Conservation (phyloP, 1,140 invertebrate genomes). For the Berghia stephanieae region DNA sequence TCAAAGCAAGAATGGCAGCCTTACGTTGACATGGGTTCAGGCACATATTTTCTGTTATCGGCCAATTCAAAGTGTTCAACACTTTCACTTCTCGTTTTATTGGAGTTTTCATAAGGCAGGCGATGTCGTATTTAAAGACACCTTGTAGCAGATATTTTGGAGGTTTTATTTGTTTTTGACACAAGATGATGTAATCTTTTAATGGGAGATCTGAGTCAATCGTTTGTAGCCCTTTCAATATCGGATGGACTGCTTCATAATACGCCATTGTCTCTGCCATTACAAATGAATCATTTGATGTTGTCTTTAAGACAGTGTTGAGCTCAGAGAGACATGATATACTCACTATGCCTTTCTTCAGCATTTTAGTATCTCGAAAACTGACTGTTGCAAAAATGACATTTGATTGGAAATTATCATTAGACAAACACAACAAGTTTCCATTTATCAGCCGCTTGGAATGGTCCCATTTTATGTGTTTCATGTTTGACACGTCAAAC, state of each 20-base stretch:
- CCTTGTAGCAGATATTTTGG: constrained; percentile 48
- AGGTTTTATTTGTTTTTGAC: constrained; percentile 43
- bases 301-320: constrained; percentile 17
- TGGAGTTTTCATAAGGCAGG: neutral
- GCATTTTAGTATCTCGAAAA: constrained; percentile 68
- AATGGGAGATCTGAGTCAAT: constrained; percentile 64
- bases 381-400: constrained; percentile 76
- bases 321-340: constrained; percentile 63
- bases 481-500: constrained; percentile 53
- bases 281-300: constrained; percentile 43
- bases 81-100: neutral
- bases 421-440: constrained; percentile 77
- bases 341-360: constrained; percentile 51
- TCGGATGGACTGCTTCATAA: constrained; percentile 69
- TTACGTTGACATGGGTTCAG: constrained; percentile 40
- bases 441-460: constrained; percentile 77
- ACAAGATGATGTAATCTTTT: constrained; percentile 56
- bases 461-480: constrained; percentile 57
- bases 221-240: constrained; percentile 64
- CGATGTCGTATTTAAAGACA: constrained; percentile 28
- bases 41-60: constrained; percentile 12
- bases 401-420: constrained; percentile 75
- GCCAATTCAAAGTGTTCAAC: constrained; percentile 19
- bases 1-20: constrained; percentile 67
- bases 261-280: constrained; percentile 70